phyloP scores from a whole-genome alignment of 2,797 vertebrate genomes.

The Enteromius unitaeniatus region DNA sequence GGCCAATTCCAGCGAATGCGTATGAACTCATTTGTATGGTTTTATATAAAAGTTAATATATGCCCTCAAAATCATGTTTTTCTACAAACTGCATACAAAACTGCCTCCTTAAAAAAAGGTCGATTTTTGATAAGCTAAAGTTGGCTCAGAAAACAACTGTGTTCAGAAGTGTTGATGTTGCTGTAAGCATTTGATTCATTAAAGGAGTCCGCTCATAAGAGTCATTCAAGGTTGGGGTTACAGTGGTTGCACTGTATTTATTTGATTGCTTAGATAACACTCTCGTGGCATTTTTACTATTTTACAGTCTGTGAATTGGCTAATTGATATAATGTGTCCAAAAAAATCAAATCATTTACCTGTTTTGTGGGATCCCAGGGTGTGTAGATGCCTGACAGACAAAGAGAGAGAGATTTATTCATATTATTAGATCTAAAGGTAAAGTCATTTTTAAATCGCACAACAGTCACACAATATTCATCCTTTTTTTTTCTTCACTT shows the following conservation, averaged over 20 bases:
- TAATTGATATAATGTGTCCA: background rate
- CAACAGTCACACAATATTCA: slow-evolving; percentile 12
- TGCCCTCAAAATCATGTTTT: too few species aligned
- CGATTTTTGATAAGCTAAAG: too few species aligned
- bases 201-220: background rate
- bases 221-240: too few species aligned
- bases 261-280: background rate
- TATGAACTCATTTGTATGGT: too few species aligned
- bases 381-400: slow-evolving; percentile 91
- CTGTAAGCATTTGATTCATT: background rate
- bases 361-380: slow-evolving; percentile 97
- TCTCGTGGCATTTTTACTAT: too few species aligned
- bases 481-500: slow-evolving; percentile 56
- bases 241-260: background rate
- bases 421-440: background rate
- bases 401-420: slow-evolving; percentile 60
- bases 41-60: too few species aligned
- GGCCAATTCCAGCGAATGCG: too few species aligned
- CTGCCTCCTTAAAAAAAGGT: too few species aligned
- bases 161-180: background rate
- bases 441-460: slow-evolving; percentile 10
- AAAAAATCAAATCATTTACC: slow-evolving; percentile 75
- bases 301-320: too few species aligned
- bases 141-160: too few species aligned
- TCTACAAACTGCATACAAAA: too few species aligned